Conservation (phyloP, 2,888 invertebrate species). For the Teleiodes luculella region DNA sequence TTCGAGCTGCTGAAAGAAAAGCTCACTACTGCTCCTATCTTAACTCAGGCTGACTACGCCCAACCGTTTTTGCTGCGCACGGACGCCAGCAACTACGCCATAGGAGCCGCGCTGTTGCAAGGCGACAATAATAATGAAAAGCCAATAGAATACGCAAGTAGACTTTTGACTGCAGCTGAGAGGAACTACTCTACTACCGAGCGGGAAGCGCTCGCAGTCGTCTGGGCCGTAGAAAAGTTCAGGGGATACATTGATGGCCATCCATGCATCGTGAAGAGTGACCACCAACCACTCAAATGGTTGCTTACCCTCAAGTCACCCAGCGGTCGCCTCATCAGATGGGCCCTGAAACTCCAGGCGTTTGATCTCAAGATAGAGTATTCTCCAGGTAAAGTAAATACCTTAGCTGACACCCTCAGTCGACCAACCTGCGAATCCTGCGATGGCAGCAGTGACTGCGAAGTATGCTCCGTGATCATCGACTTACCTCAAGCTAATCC, state of each 20-base stretch:
- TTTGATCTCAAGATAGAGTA: background rate
- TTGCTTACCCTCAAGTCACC: constrained; percentile 40
- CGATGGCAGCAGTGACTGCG: background rate
- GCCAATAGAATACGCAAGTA: too few relatives aligned
- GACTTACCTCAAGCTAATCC: constrained; percentile 14
- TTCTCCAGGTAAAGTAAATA: constrained; percentile 38
- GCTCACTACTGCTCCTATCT: constrained; percentile 27
- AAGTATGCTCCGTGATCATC: background rate
- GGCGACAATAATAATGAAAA: constrained; percentile 28
- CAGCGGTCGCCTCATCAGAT: constrained; percentile 47
- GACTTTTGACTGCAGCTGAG: too few relatives aligned
- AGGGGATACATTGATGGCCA: constrained; percentile 48
- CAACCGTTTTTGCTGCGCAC: constrained; percentile 34
- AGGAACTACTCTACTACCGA: too few relatives aligned
- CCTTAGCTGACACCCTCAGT: constrained; percentile 23
- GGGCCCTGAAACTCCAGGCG: constrained; percentile 44
- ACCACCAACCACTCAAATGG: constrained; percentile 56
- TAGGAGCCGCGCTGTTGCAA: constrained; percentile 32
- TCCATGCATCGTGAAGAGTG: constrained; percentile 43
- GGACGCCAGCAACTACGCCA: constrained; percentile 35
- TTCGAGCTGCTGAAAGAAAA: constrained; percentile 24
- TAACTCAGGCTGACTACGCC: constrained; percentile 28
- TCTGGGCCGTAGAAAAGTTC: too few relatives aligned
- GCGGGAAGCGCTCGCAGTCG: too few relatives aligned
- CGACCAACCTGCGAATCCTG: constrained; percentile 17